phyloP scores from a whole-genome alignment of 2,113 vertebrate genomes.

The Thymallus thymallus region DNA sequence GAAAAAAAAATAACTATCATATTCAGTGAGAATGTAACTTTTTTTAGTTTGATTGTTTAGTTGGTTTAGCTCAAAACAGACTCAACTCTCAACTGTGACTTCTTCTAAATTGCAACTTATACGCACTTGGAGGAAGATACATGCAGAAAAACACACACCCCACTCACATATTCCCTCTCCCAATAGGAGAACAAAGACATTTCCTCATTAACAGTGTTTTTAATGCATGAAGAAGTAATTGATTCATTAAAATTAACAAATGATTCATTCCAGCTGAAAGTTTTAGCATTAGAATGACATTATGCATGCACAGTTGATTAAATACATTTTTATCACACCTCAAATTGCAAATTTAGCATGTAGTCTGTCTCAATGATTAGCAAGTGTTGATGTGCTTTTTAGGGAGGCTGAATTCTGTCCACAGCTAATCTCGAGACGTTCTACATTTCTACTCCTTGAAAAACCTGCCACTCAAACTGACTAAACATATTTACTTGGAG shows the following conservation, averaged over 20 bases:
- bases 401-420: too few species aligned
- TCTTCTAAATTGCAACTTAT: neutral
- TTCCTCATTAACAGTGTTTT: conserved; percentile 70
- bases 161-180: neutral
- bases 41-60: neutral
- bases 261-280: conserved; percentile 60
- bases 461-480: too few species aligned
- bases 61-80: neutral
- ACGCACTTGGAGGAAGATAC: neutral
- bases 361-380: conserved; percentile 46
- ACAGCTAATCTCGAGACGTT: too few species aligned
- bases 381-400: neutral
- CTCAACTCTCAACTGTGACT: neutral
- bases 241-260: conserved; percentile 74
- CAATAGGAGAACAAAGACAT: conserved; percentile 61
- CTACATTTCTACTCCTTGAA: too few species aligned
- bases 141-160: conserved; percentile 11
- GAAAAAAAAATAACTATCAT: neutral
- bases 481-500: too few species aligned
- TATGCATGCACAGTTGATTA: conserved; percentile 58
- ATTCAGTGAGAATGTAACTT: neutral
- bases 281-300: conserved; percentile 33
- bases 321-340: conserved; percentile 43
- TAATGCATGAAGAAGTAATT: conserved; percentile 72
- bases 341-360: conserved; percentile 51